phyloP scores from a whole-genome alignment of 2,888 invertebrate species.

The Philonicus albiceps region DNA sequence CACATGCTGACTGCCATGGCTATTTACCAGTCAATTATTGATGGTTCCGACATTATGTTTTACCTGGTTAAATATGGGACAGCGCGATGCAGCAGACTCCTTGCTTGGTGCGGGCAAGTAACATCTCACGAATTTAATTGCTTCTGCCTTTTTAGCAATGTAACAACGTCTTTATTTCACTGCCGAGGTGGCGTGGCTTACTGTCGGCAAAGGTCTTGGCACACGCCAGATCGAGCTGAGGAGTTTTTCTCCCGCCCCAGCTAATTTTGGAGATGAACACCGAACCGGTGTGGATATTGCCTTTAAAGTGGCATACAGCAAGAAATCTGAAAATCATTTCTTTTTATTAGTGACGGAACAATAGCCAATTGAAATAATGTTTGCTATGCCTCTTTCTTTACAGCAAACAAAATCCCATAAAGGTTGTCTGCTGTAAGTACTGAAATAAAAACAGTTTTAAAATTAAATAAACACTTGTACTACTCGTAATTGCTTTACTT shows the following conservation, averaged over 20 bases:
- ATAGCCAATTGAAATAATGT: neutral
- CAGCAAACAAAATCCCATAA: neutral
- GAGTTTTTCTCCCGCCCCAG: neutral
- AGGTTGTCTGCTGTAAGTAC: neutral
- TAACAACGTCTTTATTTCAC: conserved; percentile 16
- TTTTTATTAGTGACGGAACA: neutral
- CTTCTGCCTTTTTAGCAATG: neutral
- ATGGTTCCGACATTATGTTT: conserved; percentile 7
- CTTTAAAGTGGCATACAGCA: neutral
- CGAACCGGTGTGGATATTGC: neutral
- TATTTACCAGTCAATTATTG: conserved; percentile 25
- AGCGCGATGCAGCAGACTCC: conserved; percentile 2
- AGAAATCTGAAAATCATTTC: neutral
- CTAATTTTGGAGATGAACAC: neutral
- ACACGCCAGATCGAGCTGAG: neutral
- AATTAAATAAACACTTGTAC: neutral
- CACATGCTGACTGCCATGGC: conserved; percentile 1
- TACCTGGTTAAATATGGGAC: conserved; percentile 19
- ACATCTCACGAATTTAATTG: conserved; percentile 2
- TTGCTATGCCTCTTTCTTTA: neutral
- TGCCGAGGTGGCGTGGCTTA: neutral
- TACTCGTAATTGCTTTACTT: neutral
- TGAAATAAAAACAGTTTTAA: neutral
- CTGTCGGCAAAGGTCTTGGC: neutral
- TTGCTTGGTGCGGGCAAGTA: neutral